Conservation (phyloP, 2,888 invertebrate genomes). For the Lamellibrachia columna region DNA sequence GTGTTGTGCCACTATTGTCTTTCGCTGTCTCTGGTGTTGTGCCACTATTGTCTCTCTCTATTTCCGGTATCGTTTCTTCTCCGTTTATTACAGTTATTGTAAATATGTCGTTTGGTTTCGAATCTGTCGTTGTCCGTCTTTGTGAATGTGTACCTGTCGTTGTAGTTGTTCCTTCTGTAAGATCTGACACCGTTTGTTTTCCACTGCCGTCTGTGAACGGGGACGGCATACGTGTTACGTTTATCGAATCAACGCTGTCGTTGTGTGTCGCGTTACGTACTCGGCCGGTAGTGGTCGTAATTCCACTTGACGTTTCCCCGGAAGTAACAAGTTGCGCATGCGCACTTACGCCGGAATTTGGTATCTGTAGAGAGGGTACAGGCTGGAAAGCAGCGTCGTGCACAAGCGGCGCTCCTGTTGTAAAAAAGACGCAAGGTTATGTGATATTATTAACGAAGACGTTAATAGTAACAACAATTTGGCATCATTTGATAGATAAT, state of each 20-base stretch:
- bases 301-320: not conserved
- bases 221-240: not conserved
- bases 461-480: too few relatives aligned
- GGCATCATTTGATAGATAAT: too few relatives aligned
- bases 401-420: not conserved
- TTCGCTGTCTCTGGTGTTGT: too few relatives aligned
- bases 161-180: not conserved
- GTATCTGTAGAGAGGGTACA: not conserved
- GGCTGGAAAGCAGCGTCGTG: not conserved
- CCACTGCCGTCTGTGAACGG: not conserved
- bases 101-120: not conserved
- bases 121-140: too few relatives aligned
- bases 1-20: too few relatives aligned
- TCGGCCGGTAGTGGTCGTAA: not conserved
- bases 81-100: not conserved
- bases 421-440: not conserved
- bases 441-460: too few relatives aligned
- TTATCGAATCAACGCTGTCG: not conserved
- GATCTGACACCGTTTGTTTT: not conserved
- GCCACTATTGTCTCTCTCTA: too few relatives aligned
- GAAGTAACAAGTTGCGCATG: not conserved
- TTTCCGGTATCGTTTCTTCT: not conserved
- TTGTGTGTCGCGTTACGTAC: not conserved
- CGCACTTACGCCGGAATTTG: not conserved
- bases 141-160: too few relatives aligned